Conservation (phyloP, 2,888 invertebrate species). For the Aromia moschata region DNA sequence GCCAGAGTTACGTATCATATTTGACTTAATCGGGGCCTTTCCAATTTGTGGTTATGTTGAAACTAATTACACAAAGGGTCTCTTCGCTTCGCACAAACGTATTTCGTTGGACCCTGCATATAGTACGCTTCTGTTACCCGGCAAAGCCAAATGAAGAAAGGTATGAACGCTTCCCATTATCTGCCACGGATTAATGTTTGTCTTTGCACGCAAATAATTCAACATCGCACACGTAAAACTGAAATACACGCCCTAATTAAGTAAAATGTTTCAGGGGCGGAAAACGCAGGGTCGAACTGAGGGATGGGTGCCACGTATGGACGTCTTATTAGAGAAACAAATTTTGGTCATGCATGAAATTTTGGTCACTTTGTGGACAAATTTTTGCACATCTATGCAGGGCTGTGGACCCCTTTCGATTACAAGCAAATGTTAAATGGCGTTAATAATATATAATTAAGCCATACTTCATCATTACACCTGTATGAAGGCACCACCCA, state of each 20-base stretch:
- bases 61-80: neutral
- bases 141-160: conserved; percentile 6
- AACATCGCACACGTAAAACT: neutral
- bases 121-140: neutral
- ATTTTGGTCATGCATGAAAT: no score
- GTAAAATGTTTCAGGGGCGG: conserved; percentile 6
- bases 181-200: neutral
- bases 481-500: no score
- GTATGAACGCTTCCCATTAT: neutral
- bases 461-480: no score
- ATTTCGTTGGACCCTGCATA: neutral
- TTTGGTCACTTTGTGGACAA: no score
- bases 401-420: no score
- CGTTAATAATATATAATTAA: no score
- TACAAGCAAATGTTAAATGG: no score
- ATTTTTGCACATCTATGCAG: no score
- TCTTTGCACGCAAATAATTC: conserved; percentile 6
- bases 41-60: neutral
- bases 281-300: no score
- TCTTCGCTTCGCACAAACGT: neutral
- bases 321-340: no score
- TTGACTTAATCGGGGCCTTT: neutral
- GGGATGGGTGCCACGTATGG: no score
- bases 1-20: neutral
- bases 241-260: conserved; percentile 10